phyloP scores from a whole-genome alignment of 2,888 invertebrate genomes.

The Creontiades dilutus region DNA sequence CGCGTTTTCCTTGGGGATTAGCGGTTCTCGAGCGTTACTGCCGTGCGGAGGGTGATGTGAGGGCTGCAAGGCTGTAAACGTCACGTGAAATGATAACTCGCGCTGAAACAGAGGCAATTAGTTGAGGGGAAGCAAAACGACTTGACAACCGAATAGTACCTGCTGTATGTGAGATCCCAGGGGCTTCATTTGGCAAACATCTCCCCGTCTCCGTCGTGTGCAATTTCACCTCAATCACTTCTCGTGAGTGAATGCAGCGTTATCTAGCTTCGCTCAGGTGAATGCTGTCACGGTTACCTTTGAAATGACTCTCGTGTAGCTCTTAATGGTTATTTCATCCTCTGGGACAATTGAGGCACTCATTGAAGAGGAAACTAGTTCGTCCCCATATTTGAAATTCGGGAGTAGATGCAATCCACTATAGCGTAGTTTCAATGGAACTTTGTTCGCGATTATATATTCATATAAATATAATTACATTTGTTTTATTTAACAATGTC shows the following conservation, averaged over 20 bases:
- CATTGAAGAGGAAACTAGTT: too few relatives aligned
- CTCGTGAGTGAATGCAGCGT: neutral
- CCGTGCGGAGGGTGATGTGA: slow-evolving; percentile 21
- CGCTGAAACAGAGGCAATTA: slow-evolving; percentile 51
- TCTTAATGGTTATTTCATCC: neutral
- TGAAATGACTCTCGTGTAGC: neutral
- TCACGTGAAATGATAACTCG: slow-evolving; percentile 43
- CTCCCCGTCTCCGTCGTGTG: neutral
- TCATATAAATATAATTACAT: too few relatives aligned
- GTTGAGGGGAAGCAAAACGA: slow-evolving; percentile 41
- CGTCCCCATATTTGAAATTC: too few relatives aligned
- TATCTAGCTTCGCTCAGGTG: slow-evolving; percentile 1
- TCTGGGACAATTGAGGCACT: neutral
- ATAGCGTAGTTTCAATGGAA: too few relatives aligned
- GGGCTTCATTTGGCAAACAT: neutral
- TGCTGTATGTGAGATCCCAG: neutral
- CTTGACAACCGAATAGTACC: slow-evolving; percentile 41
- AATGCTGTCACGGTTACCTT: neutral
- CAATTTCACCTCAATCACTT: neutral
- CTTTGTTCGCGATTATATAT: too few relatives aligned
- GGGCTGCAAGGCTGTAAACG: slow-evolving; percentile 47
- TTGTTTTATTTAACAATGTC: too few relatives aligned
- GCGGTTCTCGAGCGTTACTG: slow-evolving; percentile 1
- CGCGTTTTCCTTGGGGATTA: slow-evolving; percentile 44
- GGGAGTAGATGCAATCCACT: too few relatives aligned